Evolutionary conservation across 2,113 vertebrate genomes (phyloP).

Genomic region (Gymnobelideus leadbeateri): DNA sequence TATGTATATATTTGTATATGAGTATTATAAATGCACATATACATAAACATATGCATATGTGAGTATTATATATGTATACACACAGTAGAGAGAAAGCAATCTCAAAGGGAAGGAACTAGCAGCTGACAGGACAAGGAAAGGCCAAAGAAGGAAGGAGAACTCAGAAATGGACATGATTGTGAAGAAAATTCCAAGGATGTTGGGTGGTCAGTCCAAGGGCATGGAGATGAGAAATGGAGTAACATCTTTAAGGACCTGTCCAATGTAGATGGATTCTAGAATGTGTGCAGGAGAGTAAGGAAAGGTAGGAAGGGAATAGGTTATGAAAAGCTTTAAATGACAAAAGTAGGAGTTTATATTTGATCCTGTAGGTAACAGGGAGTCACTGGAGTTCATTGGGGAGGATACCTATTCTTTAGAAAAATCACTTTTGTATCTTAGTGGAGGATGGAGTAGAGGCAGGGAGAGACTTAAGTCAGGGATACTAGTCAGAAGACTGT

Average conservation of each 20-base stretch:
- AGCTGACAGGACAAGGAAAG: background rate
- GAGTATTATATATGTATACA: background rate
- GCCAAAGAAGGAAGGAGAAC: background rate
- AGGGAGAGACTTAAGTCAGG: background rate
- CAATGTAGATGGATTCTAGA: background rate
- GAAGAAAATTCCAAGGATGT: background rate
- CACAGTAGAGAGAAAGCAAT: background rate
- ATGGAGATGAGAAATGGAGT: background rate
- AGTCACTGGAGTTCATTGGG: background rate
- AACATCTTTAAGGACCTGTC: background rate
- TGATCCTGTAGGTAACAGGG: background rate
- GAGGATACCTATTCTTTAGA: background rate
- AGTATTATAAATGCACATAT: too few species aligned
- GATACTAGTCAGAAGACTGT: background rate
- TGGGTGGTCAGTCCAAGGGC: background rate
- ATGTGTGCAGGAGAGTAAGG: constrained; percentile 4
- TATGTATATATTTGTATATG: background rate
- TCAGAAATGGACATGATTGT: background rate
- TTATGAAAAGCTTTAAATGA: background rate
- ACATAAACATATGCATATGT: background rate
- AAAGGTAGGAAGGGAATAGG: background rate
- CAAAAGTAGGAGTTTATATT: background rate
- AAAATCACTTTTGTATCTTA: background rate
- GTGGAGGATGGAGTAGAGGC: background rate
- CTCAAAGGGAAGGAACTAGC: background rate